Evolutionary conservation across 2,888 invertebrate genomes (phyloP).

Genomic region (Escarpia spicata): DNA sequence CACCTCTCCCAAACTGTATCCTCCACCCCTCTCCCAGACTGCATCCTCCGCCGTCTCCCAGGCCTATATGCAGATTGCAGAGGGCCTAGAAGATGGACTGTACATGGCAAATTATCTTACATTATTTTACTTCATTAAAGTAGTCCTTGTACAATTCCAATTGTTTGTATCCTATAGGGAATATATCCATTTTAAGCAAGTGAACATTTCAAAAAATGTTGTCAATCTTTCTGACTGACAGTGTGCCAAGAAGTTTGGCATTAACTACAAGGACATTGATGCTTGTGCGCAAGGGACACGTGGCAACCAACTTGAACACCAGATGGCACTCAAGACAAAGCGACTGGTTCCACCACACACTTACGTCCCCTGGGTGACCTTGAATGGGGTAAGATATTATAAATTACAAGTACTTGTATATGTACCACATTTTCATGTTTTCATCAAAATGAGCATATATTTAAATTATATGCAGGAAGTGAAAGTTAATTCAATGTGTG

Average conservation of each 20-base stretch:
- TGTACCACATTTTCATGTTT: neutral
- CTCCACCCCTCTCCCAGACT: too few species aligned
- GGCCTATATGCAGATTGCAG: too few species aligned
- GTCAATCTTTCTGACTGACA: conserved; percentile 37
- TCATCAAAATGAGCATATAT: neutral
- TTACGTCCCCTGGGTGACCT: conserved; percentile 63
- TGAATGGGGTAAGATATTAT: conserved; percentile 56
- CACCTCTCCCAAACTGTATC: too few species aligned
- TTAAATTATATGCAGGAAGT: neutral
- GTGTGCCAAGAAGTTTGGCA: conserved; percentile 50
- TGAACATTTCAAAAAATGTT: neutral
- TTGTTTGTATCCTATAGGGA: too few species aligned
- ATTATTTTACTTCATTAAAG: too few species aligned
- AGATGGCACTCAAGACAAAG: conserved; percentile 59
- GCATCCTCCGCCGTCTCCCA: too few species aligned
- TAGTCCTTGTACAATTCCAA: too few species aligned
- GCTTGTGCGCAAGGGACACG: conserved; percentile 50
- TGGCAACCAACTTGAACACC: conserved; percentile 59
- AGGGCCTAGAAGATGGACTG: too few species aligned
- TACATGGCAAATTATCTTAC: too few species aligned
- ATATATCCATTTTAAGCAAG: too few species aligned
- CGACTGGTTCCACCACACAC: conserved; percentile 55
- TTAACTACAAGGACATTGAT: conserved; percentile 48
- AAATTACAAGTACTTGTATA: neutral
- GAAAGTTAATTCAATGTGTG: neutral